Evolutionary conservation across 92 coral and sea anemone genomes (phyloP).

Genomic region (Galaxea fascicularis): DNA sequence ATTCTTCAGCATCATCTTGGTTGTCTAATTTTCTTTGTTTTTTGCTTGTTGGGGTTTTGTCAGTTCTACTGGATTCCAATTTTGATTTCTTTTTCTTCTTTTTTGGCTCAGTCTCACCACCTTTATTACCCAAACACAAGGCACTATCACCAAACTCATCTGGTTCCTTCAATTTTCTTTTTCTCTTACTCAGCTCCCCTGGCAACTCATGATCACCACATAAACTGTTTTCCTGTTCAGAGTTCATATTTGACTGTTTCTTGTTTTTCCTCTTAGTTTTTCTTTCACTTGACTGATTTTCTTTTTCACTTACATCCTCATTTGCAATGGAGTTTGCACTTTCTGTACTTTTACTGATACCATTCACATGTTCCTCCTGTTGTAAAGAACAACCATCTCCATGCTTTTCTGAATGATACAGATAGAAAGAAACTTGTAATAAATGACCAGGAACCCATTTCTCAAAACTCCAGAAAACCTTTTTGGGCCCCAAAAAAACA

Average conservation of each 20-base stretch:
- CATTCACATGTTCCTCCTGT: background rate
- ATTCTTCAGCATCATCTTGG: background rate
- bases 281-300: slow-evolving; percentile 5
- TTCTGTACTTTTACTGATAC: background rate
- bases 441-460: background rate
- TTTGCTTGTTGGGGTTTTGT: background rate
- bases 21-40: background rate
- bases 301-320: background rate
- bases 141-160: background rate
- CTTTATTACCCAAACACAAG: background rate
- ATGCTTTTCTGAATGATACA: background rate
- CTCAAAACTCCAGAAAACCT: background rate
- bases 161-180: slow-evolving; percentile 9
- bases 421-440: background rate
- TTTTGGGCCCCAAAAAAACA: background rate
- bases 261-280: slow-evolving; percentile 42
- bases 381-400: slow-evolving; percentile 15
- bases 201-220: background rate
- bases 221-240: slow-evolving; percentile 2
- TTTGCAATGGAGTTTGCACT: background rate
- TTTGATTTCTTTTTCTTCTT: slow-evolving; percentile 36
- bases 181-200: slow-evolving; percentile 2
- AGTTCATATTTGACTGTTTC: background rate
- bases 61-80: background rate
- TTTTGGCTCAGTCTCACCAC: slow-evolving; percentile 4